Percentiles rank a stretch among this genome's conserved stretches.
Evolutionary conservation across 2,113 vertebrate genomes (phyloP).

Genomic region (Carassius auratus): DNA sequence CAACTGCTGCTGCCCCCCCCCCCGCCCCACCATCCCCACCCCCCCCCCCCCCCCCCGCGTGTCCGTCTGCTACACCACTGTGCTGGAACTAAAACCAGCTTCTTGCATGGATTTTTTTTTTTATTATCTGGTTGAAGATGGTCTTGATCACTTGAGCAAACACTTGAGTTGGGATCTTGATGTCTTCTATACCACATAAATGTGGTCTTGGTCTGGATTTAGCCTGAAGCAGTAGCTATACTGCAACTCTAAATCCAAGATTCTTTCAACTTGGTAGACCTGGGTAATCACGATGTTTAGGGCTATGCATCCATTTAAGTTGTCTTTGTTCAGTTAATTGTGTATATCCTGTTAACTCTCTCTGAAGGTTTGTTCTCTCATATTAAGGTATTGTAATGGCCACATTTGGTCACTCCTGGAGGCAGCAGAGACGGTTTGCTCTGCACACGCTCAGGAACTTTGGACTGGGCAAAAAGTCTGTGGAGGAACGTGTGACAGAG

Average conservation of each 20-base stretch:
- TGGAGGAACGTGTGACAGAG: constrained; percentile 58
- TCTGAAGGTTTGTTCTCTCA: neutral
- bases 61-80: no score
- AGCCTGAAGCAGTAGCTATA: no score
- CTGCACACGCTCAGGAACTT: constrained; percentile 57
- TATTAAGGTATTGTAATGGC: neutral
- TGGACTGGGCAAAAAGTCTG: constrained; percentile 62
- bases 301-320: neutral
- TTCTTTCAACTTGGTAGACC: neutral
- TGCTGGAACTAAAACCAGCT: neutral
- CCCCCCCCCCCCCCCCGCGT: no score
- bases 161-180: neutral
- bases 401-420: constrained; percentile 53
- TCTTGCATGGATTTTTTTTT: neutral
- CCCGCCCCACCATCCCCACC: no score
- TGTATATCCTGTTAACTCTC: neutral
- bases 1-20: no score
- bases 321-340: neutral
- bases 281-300: neutral
- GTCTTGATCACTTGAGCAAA: neutral
- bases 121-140: neutral
- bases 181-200: neutral
- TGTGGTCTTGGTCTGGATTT: no score
- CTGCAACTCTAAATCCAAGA: neutral
- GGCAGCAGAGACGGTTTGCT: constrained; percentile 62